Evolutionary conservation across 92 coral and sea anemone genomes (phyloP).

Genomic region (Paragorgia papillata): DNA sequence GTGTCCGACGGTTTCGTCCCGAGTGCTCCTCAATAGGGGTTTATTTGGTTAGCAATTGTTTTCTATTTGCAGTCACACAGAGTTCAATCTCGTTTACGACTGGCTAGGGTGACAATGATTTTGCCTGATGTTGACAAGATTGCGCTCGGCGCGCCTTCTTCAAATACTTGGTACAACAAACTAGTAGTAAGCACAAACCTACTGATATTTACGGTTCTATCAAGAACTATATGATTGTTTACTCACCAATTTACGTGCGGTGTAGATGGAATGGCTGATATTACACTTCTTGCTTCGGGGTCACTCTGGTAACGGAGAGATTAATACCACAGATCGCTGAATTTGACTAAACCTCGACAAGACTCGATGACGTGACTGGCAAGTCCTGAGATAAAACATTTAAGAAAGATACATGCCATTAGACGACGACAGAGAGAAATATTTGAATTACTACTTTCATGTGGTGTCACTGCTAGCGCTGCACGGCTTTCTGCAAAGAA

Average conservation of each 20-base stretch:
- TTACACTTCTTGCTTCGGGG: slow-evolving; percentile 11
- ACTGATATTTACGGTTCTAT: neutral
- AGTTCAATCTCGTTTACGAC: slow-evolving; percentile 12
- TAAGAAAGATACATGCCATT: slow-evolving; percentile 43
- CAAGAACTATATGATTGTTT: neutral
- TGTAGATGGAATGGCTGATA: slow-evolving; percentile 23
- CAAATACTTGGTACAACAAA: no score
- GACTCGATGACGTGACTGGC: slow-evolving; percentile 50
- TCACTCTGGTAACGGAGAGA: slow-evolving; percentile 49
- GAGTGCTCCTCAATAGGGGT: slow-evolving; percentile 40
- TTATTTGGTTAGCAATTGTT: slow-evolving; percentile 25
- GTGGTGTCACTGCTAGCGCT: slow-evolving; percentile 23
- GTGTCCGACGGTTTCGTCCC: neutral
- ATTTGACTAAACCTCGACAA: slow-evolving; percentile 42
- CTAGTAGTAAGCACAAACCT: neutral
- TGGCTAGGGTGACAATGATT: slow-evolving; percentile 15
- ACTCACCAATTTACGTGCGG: slow-evolving; percentile 30
- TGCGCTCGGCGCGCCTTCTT: slow-evolving; percentile 22
- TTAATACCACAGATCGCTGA: slow-evolving; percentile 32
- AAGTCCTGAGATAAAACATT: slow-evolving; percentile 41
- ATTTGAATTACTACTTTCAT: slow-evolving; percentile 27
- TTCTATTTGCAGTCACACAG: slow-evolving; percentile 30
- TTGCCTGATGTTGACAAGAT: slow-evolving; percentile 27
- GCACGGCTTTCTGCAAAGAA: neutral
- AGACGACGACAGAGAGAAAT: slow-evolving; percentile 13